Evolutionary conservation across 1,140 invertebrate species (phyloP).

Genomic region (Dreissena polymorpha): DNA sequence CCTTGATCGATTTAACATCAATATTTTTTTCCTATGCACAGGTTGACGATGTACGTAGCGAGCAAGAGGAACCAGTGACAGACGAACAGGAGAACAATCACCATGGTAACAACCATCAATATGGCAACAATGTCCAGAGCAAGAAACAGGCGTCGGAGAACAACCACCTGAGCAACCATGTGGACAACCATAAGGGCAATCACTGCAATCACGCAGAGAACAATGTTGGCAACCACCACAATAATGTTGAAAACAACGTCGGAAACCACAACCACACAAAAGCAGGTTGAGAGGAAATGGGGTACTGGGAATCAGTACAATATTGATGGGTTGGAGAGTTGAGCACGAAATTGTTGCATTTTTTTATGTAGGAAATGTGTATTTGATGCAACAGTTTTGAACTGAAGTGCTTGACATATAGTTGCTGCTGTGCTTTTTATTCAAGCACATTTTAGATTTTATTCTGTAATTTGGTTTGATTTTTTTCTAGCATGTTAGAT

Average conservation of each 20-base stretch:
- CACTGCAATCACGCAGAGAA: neutral
- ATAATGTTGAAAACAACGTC: conserved; percentile 24
- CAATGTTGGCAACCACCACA: conserved; percentile 19
- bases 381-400: no score
- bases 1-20: no score
- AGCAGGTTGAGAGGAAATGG: conserved; percentile 20
- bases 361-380: no score
- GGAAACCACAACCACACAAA: conserved; percentile 39
- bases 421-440: no score
- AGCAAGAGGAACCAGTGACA: conserved; percentile 37
- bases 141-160: neutral
- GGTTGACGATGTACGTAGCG: conserved; percentile 50
- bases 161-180: conserved; percentile 1
- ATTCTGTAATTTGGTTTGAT: no score
- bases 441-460: no score
- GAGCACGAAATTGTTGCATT: no score
- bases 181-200: neutral
- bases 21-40: neutral
- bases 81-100: conserved; percentile 48
- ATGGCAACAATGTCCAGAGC: neutral
- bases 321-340: no score
- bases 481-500: no score
- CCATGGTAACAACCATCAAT: neutral
- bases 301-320: no score
- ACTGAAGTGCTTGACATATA: no score